These are phyloP conservation scores for Montipora capricornis DNA, from an alignment of 64 coral and sea anemone species.

Conservation along the genomic window DNA sequence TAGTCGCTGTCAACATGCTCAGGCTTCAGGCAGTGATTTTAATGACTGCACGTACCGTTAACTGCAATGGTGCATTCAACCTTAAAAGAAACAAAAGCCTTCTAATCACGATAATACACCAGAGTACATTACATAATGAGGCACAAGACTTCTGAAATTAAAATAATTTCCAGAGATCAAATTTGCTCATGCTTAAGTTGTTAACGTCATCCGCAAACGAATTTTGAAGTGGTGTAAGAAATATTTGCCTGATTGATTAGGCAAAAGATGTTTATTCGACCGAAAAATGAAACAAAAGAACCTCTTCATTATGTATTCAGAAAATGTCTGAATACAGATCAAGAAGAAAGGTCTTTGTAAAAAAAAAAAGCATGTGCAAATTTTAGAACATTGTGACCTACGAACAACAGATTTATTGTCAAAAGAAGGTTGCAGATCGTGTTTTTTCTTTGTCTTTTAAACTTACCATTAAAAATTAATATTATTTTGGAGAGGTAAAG, in stretches of 20 bases:
- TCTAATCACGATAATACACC: not conserved
- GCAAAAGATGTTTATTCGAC: constrained; percentile 1
- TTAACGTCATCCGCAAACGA: too few species aligned
- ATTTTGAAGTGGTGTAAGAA: not conserved
- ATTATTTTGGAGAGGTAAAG: too few species aligned
- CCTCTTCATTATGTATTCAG: constrained; percentile 31
- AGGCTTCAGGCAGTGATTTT: not conserved
- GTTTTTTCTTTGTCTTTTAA: not conserved
- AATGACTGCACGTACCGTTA: not conserved
- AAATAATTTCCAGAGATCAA: not conserved
- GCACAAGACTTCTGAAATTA: too few species aligned
- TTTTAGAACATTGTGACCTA: not conserved
- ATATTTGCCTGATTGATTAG: not conserved
- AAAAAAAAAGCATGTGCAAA: not conserved
- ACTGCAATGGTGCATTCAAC: not conserved
- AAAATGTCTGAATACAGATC: not conserved
- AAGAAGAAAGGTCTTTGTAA: not conserved
- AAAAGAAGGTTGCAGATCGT: not conserved
- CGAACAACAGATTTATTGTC: not conserved
- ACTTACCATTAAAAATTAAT: not conserved
- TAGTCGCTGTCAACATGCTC: constrained; percentile 2
- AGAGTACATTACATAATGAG: constrained; percentile 2
- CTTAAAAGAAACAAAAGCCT: constrained; percentile 15
- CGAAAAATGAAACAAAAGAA: not conserved
- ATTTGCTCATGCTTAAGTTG: not conserved